Base-by-base conservation (phyloP, 2,888 invertebrate genomes). In the Petrolisthes cinctipes region DNA sequence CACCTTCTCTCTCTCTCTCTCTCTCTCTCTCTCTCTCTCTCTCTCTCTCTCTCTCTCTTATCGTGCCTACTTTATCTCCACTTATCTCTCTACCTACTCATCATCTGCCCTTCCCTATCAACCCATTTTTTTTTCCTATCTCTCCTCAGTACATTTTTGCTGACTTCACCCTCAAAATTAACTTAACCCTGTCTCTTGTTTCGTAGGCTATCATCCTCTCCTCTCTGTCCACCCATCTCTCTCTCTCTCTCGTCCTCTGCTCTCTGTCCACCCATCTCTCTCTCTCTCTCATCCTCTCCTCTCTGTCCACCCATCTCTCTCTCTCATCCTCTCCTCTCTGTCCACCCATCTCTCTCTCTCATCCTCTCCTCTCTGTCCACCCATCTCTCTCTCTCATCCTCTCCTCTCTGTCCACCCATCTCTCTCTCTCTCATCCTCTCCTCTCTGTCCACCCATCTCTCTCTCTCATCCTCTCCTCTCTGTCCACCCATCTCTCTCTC, bases 11-110 rank as follows among this genome's bases (percentile, higher is more conserved):
- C 7, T 61, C 20, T 56, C 51, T n/a, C 61, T n/a, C 66, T 54
- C 81, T 61, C 81, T 81, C 61, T n/a, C 81, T 81, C 81, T 61
- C 81, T 81, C 81, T 61, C 81, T 81, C 82, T 82, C 82, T 82
- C 82, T 82, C 82, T 82, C 82, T 68, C 66, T 71, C 82, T 54
- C 71, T 71, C 71, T 54, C 71, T 71, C 54, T 54, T 68, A 56
- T 57, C 68, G 37, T 82, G 23, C 68, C 82, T 82, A 54, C 57
- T 23, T 82, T 57, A 37, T 37, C 37, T 68, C 68, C 37, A 37
- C 37, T 57, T 82, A 37, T 54, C 68, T 68, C 66, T 68, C 68
- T 68, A 5, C 66, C 66, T 82, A 14, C 66, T 37, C 37, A 9
- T 51, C 23, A 23, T 78, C 51, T 51, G 9, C 4, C 73, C 73